Conservation (phyloP, 2,797 vertebrate genomes). For the Selene dorsalis region DNA sequence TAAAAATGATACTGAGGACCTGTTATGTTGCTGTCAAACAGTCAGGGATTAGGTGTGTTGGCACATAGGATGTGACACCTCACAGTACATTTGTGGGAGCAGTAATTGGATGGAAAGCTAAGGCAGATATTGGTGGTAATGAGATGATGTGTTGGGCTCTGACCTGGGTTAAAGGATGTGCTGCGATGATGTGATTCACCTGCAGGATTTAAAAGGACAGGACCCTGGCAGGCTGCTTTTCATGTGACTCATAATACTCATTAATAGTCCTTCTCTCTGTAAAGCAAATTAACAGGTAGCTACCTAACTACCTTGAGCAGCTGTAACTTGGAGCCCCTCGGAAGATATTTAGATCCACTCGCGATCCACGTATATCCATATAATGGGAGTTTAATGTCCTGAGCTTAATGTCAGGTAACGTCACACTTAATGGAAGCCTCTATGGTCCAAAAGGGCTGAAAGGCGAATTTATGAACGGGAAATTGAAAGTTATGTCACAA, state of each 20-base stretch:
- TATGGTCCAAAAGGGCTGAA: too few species aligned
- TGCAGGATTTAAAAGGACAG: not conserved
- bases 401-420: too few species aligned
- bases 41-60: conserved; percentile 14
- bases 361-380: too few species aligned
- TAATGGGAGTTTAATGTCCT: too few species aligned
- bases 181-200: conserved; percentile 1
- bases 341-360: too few species aligned
- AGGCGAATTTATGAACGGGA: too few species aligned
- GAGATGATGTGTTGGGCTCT: conserved; percentile 23
- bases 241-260: not conserved
- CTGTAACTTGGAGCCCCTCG: too few species aligned
- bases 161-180: not conserved
- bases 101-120: conserved; percentile 46
- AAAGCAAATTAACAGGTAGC: conserved; percentile 56
- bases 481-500: too few species aligned
- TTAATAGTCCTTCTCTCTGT: conserved; percentile 11
- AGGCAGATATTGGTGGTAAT: conserved; percentile 36
- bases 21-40: conserved; percentile 8
- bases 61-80: conserved; percentile 34
- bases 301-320: conserved; percentile 32
- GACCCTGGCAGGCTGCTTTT: not conserved
- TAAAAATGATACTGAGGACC: not conserved
- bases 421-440: too few species aligned
- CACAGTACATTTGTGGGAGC: conserved; percentile 1